Conservation (phyloP, 2,797 vertebrate genomes). For the Bucorvus abyssinicus region DNA sequence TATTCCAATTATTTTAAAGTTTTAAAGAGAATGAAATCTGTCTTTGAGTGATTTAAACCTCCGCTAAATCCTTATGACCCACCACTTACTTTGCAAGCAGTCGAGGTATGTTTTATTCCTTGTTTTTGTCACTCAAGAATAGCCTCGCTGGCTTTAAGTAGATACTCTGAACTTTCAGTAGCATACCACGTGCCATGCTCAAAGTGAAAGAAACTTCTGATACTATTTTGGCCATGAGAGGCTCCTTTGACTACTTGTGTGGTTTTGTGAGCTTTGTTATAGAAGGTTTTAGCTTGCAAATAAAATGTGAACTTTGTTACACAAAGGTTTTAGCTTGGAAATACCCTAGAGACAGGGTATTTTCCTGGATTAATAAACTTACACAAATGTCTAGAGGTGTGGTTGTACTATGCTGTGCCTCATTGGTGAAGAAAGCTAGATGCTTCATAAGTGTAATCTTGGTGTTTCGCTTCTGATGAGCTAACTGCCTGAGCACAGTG, state of each 20-base stretch:
- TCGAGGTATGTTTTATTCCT: background rate
- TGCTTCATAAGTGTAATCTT: background rate
- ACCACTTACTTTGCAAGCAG: background rate
- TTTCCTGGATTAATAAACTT: background rate
- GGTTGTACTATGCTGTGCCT: background rate
- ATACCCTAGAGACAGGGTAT: background rate
- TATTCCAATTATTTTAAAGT: background rate
- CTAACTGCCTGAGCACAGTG: background rate
- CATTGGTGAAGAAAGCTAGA: background rate
- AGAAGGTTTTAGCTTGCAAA: background rate
- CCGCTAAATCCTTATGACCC: background rate
- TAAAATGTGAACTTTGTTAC: background rate
- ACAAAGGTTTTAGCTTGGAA: background rate
- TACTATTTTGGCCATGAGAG: background rate
- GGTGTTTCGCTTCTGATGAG: background rate
- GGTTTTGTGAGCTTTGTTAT: background rate
- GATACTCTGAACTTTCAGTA: background rate
- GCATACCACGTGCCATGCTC: background rate
- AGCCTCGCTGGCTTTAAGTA: background rate
- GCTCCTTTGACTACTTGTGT: background rate
- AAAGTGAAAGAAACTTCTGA: background rate
- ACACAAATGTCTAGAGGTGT: background rate
- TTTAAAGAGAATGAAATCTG: background rate
- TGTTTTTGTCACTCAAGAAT: background rate
- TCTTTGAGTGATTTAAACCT: background rate